Conservation (phyloP, 2,113 vertebrate genomes). For the Alosa alosa region DNA sequence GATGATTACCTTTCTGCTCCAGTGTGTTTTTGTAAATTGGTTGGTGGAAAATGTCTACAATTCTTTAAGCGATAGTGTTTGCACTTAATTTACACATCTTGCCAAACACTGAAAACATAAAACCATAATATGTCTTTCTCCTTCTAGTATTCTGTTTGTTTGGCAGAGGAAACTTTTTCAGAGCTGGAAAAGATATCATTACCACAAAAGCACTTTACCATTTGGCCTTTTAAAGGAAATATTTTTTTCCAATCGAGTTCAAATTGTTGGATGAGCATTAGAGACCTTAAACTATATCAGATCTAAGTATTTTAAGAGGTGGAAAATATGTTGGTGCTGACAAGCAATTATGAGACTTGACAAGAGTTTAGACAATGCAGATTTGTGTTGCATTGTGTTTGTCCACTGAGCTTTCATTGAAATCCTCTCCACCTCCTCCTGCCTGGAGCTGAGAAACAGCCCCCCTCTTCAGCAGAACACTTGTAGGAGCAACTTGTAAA, state of each 20-base stretch:
- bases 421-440: constrained; percentile 47
- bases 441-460: constrained; percentile 49
- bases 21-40: not conserved
- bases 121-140: not conserved
- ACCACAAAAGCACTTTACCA: not conserved
- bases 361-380: constrained; percentile 26
- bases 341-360: not conserved
- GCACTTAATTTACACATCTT: not conserved
- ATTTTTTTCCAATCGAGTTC: not conserved
- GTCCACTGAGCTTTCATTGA: constrained; percentile 45
- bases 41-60: not conserved
- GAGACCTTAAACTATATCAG: not conserved
- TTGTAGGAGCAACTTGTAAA: constrained; percentile 70
- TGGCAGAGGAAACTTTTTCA: not conserved
- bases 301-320: not conserved
- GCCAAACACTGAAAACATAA: not conserved
- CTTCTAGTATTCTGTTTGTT: not conserved
- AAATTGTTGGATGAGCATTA: not conserved
- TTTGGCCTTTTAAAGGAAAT: not conserved
- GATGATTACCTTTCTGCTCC: not conserved
- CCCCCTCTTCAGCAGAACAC: constrained; percentile 51
- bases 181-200: not conserved
- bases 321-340: not conserved
- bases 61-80: not conserved
- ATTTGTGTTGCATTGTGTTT: constrained; percentile 34